Evolutionary conservation across 2,113 vertebrate genomes (phyloP), one percentile per base, ranked within the genome.

Genomic region (Archocentrus centrarchus): DNA sequence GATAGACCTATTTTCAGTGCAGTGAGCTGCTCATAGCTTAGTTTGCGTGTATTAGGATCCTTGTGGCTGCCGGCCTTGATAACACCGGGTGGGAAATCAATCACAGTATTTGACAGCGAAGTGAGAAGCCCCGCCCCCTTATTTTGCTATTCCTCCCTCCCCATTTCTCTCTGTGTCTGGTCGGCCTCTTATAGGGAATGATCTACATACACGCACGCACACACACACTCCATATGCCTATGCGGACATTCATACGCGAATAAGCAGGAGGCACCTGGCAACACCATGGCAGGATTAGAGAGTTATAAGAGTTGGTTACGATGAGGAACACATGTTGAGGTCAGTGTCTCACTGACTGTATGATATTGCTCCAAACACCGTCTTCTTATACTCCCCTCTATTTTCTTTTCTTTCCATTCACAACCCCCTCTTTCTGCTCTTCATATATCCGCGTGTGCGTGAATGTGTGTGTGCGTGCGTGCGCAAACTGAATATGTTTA

Each of bases 281-380:
- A 81, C 84, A 81, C 84, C 81, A 85, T 80, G 86, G 86, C 89
- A 89, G 92, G 93, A 94, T 95, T 94, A 94, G 88, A 30, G 81
- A 84, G 77, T 84, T 88, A 75, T 86, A 79, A 84, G 88, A 91
- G 89, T 90, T 91, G 83, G 87, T 90, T 92, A 84, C 82, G 79
- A 81, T 73, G 87, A 87, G 81, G 76, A 92, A 93, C 92, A 95
- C 89, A 84, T 95, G 94, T 93, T 93, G 86, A 88, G 92, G 93
- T 93, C 94, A 90, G 78, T 60, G 79, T 90, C 84, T 93, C 79
- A 84, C 84, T 88, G 82, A 90, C 91, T 88, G 62, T 78, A 8
- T 87, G 87, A 86, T 86, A 86, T 64, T 83, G 85, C 88, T 93
- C 79, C 88, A 89, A 90, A 92, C 89, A 80, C 81, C 64, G 76